Base-by-base conservation (phyloP, 2,113 vertebrate genomes). In the Ibidorhyncha struthersii region DNA sequence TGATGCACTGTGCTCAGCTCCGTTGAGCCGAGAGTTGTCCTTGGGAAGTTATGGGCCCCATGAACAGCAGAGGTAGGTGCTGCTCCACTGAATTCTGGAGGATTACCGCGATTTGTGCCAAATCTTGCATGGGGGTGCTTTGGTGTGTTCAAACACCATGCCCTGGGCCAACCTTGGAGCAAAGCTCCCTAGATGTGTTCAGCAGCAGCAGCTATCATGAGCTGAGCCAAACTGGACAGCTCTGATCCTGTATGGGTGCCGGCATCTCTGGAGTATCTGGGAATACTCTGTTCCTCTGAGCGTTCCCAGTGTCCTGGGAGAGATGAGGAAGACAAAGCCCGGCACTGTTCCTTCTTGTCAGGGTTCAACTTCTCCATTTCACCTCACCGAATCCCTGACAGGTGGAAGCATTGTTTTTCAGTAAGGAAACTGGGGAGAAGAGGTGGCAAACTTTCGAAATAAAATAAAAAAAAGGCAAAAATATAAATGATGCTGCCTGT, bases 401-500 rank as follows among this genome's bases (percentile, higher is more conserved):
- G 58, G 36, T 27, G 12, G 36, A 79, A 66, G 63, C 41, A 25
- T 29, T 11, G 14, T 63, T 85, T 71, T 65, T n/a, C 71, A 82
- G 45, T 16, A 12, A 34, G 43, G 22, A 23, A 21, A 8, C 58
- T 10, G n/a, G 82, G 66, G 40, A 96, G 29, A 90, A 19, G 20
- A 86, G 32, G 32, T 15, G 40, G 12, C 1, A 3, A 83, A 83
- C 67, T 94, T 96, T 36, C 3, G 62, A 82, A 91, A 96, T 63
- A 50, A 82, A 58, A n/a, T 29, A 21, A 36, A 45, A 26, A 67
- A 71, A 55, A 50, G 21, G 34, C 59, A 50, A 52, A 94, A 74
- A 79, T 69, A 96, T 47, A 88, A 94, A 96, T 90, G 95, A 82
- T 81, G 79, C 87, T 82, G 80, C 91, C 91, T 49, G 58, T 32